A percentile compares a stretch with the other conserved stretches of the same genome.
Conservation (phyloP, 2,113 vertebrate species). For the Varanus salvator region DNA sequence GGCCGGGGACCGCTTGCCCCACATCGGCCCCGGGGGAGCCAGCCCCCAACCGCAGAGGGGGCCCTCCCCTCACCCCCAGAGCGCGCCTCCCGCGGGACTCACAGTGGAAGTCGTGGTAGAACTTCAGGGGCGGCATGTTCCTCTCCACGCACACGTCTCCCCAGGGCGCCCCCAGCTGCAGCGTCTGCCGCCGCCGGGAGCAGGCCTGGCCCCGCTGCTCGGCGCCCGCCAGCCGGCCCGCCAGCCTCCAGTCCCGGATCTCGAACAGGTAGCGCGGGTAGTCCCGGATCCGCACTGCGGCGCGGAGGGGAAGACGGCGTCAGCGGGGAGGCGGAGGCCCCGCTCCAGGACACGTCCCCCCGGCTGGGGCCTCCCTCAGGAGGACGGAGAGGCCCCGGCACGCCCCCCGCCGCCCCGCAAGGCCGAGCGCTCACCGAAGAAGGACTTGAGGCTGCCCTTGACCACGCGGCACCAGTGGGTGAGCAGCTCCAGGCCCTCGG, state of each 20-base stretch:
- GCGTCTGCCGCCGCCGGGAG: conserved; percentile 83
- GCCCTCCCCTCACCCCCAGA: accelerated
- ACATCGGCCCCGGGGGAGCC: too few species aligned
- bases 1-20: too few species aligned
- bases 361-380: too few species aligned
- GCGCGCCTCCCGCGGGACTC: conserved; percentile 62
- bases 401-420: too few species aligned
- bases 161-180: conserved; percentile 91
- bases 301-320: not conserved
- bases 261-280: conserved; percentile 98
- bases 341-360: too few species aligned
- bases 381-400: too few species aligned
- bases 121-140: conserved; percentile 96
- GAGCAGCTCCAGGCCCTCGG: conserved; percentile 88
- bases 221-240: conserved; percentile 87
- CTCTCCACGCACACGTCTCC: conserved; percentile 88
- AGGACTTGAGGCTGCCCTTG: conserved; percentile 86
- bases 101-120: conserved; percentile 97
- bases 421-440: conserved; percentile 83
- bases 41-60: not conserved
- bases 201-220: conserved; percentile 91
- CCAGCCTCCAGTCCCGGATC: conserved; percentile 93
- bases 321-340: too few species aligned
- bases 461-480: conserved; percentile 95
- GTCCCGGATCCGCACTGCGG: conserved; percentile 89